Base-by-base conservation (phyloP, 1,140 invertebrate genomes). In the Medauroidea extradentata region DNA sequence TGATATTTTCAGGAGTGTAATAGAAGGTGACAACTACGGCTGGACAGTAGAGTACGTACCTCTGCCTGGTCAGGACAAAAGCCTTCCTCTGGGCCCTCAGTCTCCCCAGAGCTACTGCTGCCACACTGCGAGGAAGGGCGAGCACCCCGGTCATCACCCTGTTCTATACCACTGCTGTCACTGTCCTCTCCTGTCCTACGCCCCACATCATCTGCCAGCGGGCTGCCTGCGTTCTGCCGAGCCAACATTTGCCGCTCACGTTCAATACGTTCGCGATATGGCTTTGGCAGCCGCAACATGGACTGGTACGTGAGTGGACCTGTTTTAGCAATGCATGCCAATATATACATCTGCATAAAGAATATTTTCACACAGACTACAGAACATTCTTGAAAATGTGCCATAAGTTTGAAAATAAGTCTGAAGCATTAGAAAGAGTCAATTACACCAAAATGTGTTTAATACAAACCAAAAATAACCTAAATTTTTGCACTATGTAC, bases 281-380 rank as follows among this genome's bases (percentile, higher is more conserved):
- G 86, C 65, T 88, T 90, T 21, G 89, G 89, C 58, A 91, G 73
- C 63, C 89, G 79, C 1, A 87, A 85, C 75, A 91, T 83, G n/a
- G 86, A 89, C 66, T 91, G 87, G 69, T 93, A 93, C 27, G 90
- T 92, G 13, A 92, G 67, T 1, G 90, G 89, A 5, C 90, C 90
- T 73, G 43, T 8, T 55, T 3, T n/a, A 49, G 11, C n/a, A 59
- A 41, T 19, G 9, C n/a, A 50, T 7, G n/a, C 38, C 9, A 39
- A 11, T 11, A 39, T 39, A 53, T 19, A 61, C 7, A 53, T n/a
- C n/a, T n/a, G n/a, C n/a, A n/a, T n/a, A n/a, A n/a, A 50, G 18
- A 13, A 41, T 52, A 39, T 42, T 51, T 24, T 14, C 14, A 60
- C 42, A 52, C 7, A 48, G 11, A 11, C 38, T 56, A 18, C 16